Conservation (phyloP, 2,888 invertebrate species). For the Lacanobia wlatinum region DNA sequence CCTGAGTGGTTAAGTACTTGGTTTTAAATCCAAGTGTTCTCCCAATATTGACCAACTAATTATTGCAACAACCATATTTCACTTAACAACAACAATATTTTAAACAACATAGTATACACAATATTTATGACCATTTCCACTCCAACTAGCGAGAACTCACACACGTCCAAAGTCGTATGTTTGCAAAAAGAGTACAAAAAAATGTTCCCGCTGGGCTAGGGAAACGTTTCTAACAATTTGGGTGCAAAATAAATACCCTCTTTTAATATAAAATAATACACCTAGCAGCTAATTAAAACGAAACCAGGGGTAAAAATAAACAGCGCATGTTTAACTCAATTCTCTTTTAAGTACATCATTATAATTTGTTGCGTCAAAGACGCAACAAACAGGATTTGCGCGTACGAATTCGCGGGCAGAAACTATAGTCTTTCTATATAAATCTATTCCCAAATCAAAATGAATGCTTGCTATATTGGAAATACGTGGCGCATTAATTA, state of each 20-base stretch:
- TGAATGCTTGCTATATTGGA: too few relatives aligned
- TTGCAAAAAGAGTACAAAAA: not conserved
- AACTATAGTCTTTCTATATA: too few relatives aligned
- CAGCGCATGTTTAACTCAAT: constrained; percentile 22
- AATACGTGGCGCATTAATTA: not conserved
- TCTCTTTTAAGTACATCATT: not conserved
- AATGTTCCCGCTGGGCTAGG: not conserved
- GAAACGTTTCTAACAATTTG: constrained; percentile 26
- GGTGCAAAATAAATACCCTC: constrained; percentile 52
- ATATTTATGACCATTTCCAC: not conserved
- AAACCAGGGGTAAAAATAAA: constrained; percentile 47
- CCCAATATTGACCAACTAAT: too few relatives aligned
- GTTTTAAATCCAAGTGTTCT: too few relatives aligned
- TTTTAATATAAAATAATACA: constrained; percentile 54
- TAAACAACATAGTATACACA: not conserved
- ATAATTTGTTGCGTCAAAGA: not conserved
- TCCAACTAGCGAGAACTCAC: not conserved
- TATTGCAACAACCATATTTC: too few relatives aligned
- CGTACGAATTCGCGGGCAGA: too few relatives aligned
- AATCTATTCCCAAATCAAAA: too few relatives aligned
- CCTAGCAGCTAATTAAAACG: constrained; percentile 53
- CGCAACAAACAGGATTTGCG: too few relatives aligned
- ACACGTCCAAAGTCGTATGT: not conserved
- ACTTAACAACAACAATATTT: too few relatives aligned
- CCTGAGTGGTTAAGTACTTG: too few relatives aligned